These are phyloP conservation scores for Nymphalis c-album DNA, from an alignment of 2,888 invertebrate species.

Conservation along the genomic window DNA sequence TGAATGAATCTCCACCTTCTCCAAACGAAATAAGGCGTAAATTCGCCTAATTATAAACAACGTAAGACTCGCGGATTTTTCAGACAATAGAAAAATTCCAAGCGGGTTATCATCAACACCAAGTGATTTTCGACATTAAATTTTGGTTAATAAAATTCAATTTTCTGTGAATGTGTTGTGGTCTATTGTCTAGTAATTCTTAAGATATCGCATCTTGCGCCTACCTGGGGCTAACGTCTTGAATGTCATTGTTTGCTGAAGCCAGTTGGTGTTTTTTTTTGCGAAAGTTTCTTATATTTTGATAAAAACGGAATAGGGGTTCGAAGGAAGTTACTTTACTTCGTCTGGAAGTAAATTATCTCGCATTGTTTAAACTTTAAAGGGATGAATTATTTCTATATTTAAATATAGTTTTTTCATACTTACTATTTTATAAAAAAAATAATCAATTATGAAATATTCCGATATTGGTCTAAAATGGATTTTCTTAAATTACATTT, in stretches of 20 bases:
- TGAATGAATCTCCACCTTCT: slow-evolving; percentile 28
- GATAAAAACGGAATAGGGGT: slow-evolving; percentile 21
- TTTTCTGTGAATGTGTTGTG: slow-evolving; percentile 23
- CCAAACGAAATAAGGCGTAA: slow-evolving; percentile 18
- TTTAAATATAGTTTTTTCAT: too few relatives aligned
- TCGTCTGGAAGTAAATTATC: slow-evolving; percentile 21
- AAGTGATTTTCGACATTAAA: slow-evolving; percentile 37
- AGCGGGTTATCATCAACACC: slow-evolving; percentile 24
- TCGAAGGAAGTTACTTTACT: slow-evolving; percentile 23
- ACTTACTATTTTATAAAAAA: too few relatives aligned
- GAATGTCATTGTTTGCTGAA: slow-evolving; percentile 53
- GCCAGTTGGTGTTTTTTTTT: slow-evolving; percentile 54
- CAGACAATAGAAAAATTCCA: slow-evolving; percentile 33
- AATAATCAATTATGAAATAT: too few relatives aligned
- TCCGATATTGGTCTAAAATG: too few relatives aligned
- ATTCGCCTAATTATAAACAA: slow-evolving; percentile 14
- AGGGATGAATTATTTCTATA: neutral
- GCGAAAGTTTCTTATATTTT: slow-evolving; percentile 26
- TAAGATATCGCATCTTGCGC: slow-evolving; percentile 75
- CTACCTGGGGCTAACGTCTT: slow-evolving; percentile 64
- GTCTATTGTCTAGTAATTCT: slow-evolving; percentile 56
- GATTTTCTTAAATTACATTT: too few relatives aligned
- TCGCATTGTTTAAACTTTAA: slow-evolving; percentile 12
- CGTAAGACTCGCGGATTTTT: slow-evolving; percentile 32
- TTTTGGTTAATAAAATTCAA: slow-evolving; percentile 31